These are phyloP conservation scores for Amphilophus citrinellus DNA, from an alignment of 2,113 vertebrate genomes.

Conservation along the genomic window DNA sequence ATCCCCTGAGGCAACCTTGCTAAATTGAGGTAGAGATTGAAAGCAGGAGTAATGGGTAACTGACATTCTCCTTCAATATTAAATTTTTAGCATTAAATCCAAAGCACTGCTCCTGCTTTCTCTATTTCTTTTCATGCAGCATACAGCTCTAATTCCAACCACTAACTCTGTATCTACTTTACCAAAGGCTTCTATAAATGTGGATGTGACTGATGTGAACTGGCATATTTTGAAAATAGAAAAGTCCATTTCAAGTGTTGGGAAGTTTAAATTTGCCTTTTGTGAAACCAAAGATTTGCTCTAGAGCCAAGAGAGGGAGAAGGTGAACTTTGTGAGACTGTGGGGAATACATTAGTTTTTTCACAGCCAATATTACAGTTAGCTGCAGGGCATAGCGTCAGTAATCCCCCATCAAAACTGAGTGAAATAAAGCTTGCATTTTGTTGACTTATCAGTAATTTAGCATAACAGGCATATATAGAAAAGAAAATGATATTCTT, in stretches of 20 bases:
- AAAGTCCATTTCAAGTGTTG: not conserved
- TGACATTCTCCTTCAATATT: conserved; percentile 68
- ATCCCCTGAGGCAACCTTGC: conserved; percentile 43
- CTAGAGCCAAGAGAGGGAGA: not conserved
- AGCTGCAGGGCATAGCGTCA: not conserved
- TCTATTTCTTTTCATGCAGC: conserved; percentile 20
- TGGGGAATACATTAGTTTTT: not conserved
- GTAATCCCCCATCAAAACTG: not conserved
- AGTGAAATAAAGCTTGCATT: not conserved
- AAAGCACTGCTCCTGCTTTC: conserved; percentile 24
- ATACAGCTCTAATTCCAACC: not conserved
- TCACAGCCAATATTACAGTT: not conserved
- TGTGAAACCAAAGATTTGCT: not conserved
- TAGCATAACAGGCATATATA: not conserved
- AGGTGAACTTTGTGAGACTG: not conserved
- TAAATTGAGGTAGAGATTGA: conserved; percentile 61
- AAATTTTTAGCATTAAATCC: conserved; percentile 71
- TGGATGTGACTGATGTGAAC: conserved; percentile 17
- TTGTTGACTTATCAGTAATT: not conserved
- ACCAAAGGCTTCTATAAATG: conserved; percentile 4
- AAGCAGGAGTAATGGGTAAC: conserved; percentile 56
- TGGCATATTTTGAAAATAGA: not conserved
- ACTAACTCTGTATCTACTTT: conserved; percentile 15
- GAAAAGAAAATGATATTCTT: not conserved
- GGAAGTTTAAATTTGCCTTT: not conserved